Base-by-base conservation (phyloP, 2,888 invertebrate species). In the Buathra laborator region DNA sequence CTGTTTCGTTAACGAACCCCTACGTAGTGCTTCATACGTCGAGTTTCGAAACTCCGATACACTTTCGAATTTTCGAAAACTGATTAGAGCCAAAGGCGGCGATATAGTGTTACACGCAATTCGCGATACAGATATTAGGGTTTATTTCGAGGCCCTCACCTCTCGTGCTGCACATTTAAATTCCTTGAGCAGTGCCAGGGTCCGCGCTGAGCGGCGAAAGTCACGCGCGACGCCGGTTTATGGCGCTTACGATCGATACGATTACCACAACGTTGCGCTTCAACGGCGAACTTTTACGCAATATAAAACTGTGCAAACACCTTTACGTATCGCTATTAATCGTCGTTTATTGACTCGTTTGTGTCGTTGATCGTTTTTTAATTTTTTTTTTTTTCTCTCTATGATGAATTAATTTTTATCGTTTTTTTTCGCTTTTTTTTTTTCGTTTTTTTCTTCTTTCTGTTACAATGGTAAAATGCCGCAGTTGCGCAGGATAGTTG, bases 131-230 rank as follows among this genome's bases (percentile, higher is more conserved):
- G 71, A 43, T 71, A 29, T 24, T 24, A 24, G 24, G 62, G 16
- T 74, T 48, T 44, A 62, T 62, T 29, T 44, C 6, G 59, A 59
- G 44, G 62, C 19, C 84, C 56, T 88, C 75, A 89, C 89, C 89
- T 89, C 85, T 88, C 86, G 85, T 87, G 87, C 79, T 87, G 86
- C 83, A 86, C 89, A 89, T 89, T 89, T 88, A 88, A 89, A 83
- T 85, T 88, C 87, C 87, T 89, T 88, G 86, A 84, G 77, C 84
- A 85, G 76, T 67, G 86, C 84, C 87, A 81, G 83, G 86, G 79
- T 87, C 83, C 84, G 83, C 83, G 80, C 75, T 78, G 82, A 83
- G 77, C 82, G 77, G 64, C 85, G 68, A 85, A 78, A 77, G 78
- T 80, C 68, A 56, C 74, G 77, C 66, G 75, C 72, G 80, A 74